A percentile compares a stretch with the other conserved stretches of the same genome.
These are phyloP conservation scores for Mobula hypostoma DNA, from an alignment of 2,113 vertebrate genomes.

Conservation along the genomic window DNA sequence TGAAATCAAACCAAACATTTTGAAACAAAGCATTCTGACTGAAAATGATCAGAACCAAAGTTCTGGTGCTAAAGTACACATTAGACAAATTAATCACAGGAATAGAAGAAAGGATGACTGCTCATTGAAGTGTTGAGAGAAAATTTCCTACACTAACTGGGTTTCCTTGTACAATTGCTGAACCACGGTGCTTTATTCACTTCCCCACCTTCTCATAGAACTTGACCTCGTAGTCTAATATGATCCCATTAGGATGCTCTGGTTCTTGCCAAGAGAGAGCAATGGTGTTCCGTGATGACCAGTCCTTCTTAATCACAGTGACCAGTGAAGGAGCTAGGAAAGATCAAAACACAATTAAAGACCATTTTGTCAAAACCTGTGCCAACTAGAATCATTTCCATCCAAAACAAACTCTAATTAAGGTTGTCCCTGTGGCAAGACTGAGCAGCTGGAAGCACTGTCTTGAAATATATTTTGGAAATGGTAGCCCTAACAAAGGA, in stretches of 20 bases:
- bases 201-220: conserved; percentile 94
- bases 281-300: conserved; percentile 85
- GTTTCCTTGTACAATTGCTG: background rate
- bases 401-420: conserved; percentile 47
- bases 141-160: background rate
- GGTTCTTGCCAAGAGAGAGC: conserved; percentile 91
- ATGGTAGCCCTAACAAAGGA: conserved; percentile 49
- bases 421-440: conserved; percentile 47
- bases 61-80: background rate
- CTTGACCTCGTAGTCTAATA: conserved; percentile 97
- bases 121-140: background rate
- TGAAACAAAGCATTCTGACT: background rate
- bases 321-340: conserved; percentile 83
- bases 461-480: conserved; percentile 45
- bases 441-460: conserved; percentile 55
- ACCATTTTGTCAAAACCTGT: conserved; percentile 39
- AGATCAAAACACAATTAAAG: conserved; percentile 34
- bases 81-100: background rate
- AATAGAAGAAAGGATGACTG: background rate
- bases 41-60: background rate
- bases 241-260: conserved; percentile 92
- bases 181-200: background rate
- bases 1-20: background rate
- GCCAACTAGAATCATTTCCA: conserved; percentile 46
- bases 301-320: conserved; percentile 80